A percentile compares a stretch with the other conserved stretches of the same genome.
These are phyloP conservation scores for Leptosomus discolor DNA, from an alignment of 2,113 vertebrate genomes.

Conservation along the genomic window DNA sequence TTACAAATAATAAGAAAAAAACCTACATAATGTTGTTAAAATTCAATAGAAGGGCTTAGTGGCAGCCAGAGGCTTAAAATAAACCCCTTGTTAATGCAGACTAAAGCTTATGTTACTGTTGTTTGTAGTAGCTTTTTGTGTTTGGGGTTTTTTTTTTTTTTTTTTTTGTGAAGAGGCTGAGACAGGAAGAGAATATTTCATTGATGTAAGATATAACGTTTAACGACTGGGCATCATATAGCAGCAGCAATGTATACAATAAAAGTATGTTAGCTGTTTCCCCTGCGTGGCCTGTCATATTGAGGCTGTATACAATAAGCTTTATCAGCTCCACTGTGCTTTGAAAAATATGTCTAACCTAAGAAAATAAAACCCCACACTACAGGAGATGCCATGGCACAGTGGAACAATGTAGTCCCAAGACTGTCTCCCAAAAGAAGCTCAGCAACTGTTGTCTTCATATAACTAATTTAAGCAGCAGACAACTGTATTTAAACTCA, in stretches of 20 bases:
- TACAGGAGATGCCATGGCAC: neutral
- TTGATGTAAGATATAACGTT: neutral
- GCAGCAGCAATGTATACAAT: neutral
- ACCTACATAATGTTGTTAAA: neutral
- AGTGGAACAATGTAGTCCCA: neutral
- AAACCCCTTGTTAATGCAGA: neutral
- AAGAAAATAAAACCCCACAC: neutral
- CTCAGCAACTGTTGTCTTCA: neutral
- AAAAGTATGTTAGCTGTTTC: neutral
- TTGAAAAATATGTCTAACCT: neutral
- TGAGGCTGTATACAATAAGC: neutral
- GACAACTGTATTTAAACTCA: neutral
- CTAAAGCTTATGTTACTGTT: neutral
- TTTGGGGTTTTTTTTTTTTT: neutral
- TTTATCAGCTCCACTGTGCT: neutral
- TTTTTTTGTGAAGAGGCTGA: neutral
- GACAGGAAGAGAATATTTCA: neutral
- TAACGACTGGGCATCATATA: neutral
- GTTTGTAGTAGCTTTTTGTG: neutral
- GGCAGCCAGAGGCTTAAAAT: neutral
- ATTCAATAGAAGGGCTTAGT: neutral
- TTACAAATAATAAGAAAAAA: neutral
- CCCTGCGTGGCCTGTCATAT: neutral
- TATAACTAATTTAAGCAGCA: neutral
- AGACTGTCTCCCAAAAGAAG: neutral